A percentile compares a stretch with the other conserved stretches of the same genome.
These are phyloP conservation scores for Sander lucioperca DNA, from an alignment of 2,113 vertebrate species.

Conservation along the genomic window DNA sequence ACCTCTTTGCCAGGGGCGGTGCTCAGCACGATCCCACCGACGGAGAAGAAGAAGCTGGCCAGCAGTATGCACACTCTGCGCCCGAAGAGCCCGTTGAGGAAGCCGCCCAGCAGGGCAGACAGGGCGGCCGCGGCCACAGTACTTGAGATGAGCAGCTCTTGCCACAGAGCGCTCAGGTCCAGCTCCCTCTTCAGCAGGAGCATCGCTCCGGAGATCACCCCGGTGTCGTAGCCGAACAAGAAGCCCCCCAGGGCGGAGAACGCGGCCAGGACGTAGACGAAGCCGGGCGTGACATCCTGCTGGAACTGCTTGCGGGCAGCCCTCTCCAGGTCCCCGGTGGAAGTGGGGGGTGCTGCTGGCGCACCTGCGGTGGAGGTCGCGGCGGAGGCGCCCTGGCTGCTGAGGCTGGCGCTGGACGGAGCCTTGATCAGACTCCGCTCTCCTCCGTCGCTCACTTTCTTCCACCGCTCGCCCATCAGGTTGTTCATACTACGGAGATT, in stretches of 20 bases:
- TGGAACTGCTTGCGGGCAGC: conserved; percentile 95
- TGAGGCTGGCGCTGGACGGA: conserved; percentile 88
- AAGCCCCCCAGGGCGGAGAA: conserved; percentile 97
- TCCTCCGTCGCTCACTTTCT: conserved; percentile 87
- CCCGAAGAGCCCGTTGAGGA: conserved; percentile 89
- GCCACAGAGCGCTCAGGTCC: conserved; percentile 92
- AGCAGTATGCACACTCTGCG: conserved; percentile 93
- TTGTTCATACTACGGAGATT: conserved; percentile 93
- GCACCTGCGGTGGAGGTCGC: conserved; percentile 18
- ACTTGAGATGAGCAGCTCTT: conserved; percentile 95
- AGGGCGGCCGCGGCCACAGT: conserved; percentile 94
- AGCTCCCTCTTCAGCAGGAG: conserved; percentile 93
- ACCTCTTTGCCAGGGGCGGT: conserved; percentile 88
- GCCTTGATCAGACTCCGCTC: conserved; percentile 90
- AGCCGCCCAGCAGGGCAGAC: conserved; percentile 91
- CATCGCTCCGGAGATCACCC: conserved; percentile 97
- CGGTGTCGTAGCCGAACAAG: conserved; percentile 97
- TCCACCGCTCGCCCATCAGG: conserved; percentile 93
- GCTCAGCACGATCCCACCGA: conserved; percentile 89
- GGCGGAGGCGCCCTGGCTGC: conserved; percentile 82
- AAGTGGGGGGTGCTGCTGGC: conserved; percentile 11
- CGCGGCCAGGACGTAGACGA: conserved; percentile 86
- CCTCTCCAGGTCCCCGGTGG: conserved; percentile 89
- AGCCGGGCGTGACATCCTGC: conserved; percentile 89
- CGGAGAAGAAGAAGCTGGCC: conserved; percentile 91